Percentiles rank a stretch among this genome's conserved stretches.
These are phyloP conservation scores for Boulengeromyrus knoepffleri DNA, from an alignment of 2,113 vertebrate genomes.

Conservation along the genomic window DNA sequence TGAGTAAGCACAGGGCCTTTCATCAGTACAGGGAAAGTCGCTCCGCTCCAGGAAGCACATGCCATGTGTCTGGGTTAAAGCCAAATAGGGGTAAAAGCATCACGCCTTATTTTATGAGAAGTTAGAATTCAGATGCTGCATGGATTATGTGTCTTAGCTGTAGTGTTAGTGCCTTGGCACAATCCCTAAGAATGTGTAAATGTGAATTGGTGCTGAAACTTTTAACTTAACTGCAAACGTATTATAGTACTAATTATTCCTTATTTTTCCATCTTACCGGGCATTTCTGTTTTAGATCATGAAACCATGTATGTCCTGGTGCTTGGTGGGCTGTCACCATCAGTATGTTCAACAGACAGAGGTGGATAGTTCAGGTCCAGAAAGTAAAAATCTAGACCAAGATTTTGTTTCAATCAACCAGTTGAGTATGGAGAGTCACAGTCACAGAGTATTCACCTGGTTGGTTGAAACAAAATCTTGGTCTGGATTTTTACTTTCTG, in stretches of 20 bases:
- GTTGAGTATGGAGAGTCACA: neutral
- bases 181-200: neutral
- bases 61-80: neutral
- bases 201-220: neutral
- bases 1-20: constrained; percentile 34
- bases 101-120: neutral
- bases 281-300: neutral
- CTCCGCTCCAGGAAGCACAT: neutral
- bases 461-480: neutral
- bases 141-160: neutral
- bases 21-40: neutral
- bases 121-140: neutral
- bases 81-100: neutral
- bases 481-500: neutral
- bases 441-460: neutral
- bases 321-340: neutral
- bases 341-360: neutral
- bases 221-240: neutral
- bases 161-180: neutral
- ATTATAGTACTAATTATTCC: neutral
- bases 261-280: neutral
- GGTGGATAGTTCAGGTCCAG: too few relatives aligned
- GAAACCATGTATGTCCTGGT: neutral
- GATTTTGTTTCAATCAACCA: neutral
- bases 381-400: too few relatives aligned